Conservation (phyloP, 2,888 invertebrate genomes). For the Hartigia nigra region DNA sequence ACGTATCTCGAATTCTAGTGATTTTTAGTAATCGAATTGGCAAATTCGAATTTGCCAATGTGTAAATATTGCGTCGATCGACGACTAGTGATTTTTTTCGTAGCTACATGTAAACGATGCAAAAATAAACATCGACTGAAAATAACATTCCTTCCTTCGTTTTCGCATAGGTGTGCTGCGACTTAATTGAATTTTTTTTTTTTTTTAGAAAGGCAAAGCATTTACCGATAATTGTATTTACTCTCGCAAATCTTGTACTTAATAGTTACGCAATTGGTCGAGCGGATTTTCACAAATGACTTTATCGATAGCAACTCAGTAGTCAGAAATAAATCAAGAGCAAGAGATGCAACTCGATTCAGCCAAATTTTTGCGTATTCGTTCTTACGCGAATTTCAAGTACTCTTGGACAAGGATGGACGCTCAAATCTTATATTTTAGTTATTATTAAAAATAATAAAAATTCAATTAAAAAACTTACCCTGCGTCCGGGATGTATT, state of each 20-base stretch:
- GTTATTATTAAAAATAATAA: background rate
- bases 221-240: background rate
- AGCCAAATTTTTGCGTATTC: too few species aligned
- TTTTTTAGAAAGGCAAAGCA: background rate
- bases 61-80: background rate
- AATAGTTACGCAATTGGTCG: background rate
- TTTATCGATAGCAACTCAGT: background rate
- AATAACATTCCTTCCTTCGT: too few species aligned
- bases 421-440: background rate
- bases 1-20: background rate
- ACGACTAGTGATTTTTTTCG: background rate
- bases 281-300: background rate
- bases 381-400: background rate
- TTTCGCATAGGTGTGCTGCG: too few species aligned
- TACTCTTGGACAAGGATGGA: too few species aligned
- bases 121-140: too few species aligned
- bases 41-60: background rate
- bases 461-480: slow-evolving; percentile 29
- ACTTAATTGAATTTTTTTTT: too few species aligned
- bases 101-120: background rate
- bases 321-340: background rate
- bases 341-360: too few species aligned
- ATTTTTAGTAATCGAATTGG: background rate
- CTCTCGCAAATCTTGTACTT: background rate
- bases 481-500: slow-evolving; percentile 46